Percentiles rank a stretch among this genome's conserved stretches.
Evolutionary conservation across 92 coral and sea anemone species (phyloP).

Genomic region (Pocillopora meandrina): DNA sequence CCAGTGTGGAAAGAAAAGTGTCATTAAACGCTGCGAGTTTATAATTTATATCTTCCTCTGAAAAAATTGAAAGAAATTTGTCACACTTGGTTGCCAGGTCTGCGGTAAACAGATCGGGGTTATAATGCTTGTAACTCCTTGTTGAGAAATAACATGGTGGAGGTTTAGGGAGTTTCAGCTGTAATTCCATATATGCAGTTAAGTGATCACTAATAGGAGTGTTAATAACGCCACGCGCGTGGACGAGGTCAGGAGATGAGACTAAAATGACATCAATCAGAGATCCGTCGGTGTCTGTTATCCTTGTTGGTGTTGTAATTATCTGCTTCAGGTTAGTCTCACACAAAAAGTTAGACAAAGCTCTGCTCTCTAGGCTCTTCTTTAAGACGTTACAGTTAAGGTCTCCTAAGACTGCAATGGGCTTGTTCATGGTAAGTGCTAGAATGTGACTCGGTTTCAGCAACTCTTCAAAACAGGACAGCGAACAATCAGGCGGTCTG

Average conservation of each 20-base stretch:
- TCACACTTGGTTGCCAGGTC: conserved; percentile 14
- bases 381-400: conserved; percentile 60
- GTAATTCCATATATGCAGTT: conserved; percentile 39
- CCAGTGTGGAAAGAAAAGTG: too few species aligned
- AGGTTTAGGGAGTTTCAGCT: conserved; percentile 47
- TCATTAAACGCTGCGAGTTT: neutral
- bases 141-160: conserved; percentile 12
- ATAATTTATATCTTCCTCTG: conserved; percentile 30
- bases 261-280: conserved; percentile 60
- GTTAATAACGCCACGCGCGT: conserved; percentile 48
- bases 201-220: conserved; percentile 29
- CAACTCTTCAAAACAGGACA: conserved; percentile 53
- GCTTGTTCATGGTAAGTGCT: conserved; percentile 60
- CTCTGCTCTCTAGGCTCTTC: conserved; percentile 42
- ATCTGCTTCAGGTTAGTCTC: conserved; percentile 53
- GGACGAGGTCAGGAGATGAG: conserved; percentile 30
- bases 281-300: conserved; percentile 48
- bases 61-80: conserved; percentile 12
- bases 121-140: conserved; percentile 48
- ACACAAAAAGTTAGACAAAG: conserved; percentile 21
- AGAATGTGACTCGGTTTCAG: conserved; percentile 65
- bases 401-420: conserved; percentile 65
- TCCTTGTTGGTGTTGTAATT: conserved; percentile 33
- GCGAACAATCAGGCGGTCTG: conserved; percentile 64
- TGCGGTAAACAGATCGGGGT: neutral